Conservation (phyloP, 1,140 invertebrate species). For the Vanessa tameamea region DNA sequence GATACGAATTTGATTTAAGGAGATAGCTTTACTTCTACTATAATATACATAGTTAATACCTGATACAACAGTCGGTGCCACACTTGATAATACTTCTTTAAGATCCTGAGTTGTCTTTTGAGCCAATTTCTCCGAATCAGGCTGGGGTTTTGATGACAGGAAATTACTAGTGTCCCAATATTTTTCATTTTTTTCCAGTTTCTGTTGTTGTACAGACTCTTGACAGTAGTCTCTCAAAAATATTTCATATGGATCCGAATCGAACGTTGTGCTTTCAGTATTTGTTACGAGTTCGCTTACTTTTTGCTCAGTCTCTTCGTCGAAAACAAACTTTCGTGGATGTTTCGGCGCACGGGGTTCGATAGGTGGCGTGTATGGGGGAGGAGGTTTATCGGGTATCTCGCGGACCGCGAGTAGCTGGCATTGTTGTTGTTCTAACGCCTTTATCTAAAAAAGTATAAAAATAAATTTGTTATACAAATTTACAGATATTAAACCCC, state of each 20-base stretch:
- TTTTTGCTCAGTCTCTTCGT: conserved; percentile 49
- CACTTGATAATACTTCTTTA: conserved; percentile 58
- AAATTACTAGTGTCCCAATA: conserved; percentile 67
- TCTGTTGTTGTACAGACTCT: conserved; percentile 52
- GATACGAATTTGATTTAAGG: too few species aligned
- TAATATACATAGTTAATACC: conserved; percentile 42
- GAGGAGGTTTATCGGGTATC: conserved; percentile 74
- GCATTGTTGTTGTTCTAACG: conserved; percentile 70
- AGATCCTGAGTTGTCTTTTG: conserved; percentile 49
- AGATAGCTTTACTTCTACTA: not conserved
- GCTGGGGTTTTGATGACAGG: conserved; percentile 49
- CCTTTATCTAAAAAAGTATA: conserved; percentile 65
- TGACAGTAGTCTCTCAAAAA: conserved; percentile 66
- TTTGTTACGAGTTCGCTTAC: conserved; percentile 47
- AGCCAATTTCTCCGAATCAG: conserved; percentile 46
- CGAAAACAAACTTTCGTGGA: conserved; percentile 50
- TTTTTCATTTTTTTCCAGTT: conserved; percentile 51
- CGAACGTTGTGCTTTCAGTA: conserved; percentile 3
- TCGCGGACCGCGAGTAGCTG: conserved; percentile 63
- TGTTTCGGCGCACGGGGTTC: conserved; percentile 47
- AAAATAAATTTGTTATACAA: not conserved
- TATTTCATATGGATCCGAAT: conserved; percentile 50
- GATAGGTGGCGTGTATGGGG: conserved; percentile 69
- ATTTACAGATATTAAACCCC: not conserved
- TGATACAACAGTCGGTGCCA: conserved; percentile 55